Evolutionary conservation across 1,140 invertebrate genomes (phyloP).

Genomic region (Drosophila hydei): DNA sequence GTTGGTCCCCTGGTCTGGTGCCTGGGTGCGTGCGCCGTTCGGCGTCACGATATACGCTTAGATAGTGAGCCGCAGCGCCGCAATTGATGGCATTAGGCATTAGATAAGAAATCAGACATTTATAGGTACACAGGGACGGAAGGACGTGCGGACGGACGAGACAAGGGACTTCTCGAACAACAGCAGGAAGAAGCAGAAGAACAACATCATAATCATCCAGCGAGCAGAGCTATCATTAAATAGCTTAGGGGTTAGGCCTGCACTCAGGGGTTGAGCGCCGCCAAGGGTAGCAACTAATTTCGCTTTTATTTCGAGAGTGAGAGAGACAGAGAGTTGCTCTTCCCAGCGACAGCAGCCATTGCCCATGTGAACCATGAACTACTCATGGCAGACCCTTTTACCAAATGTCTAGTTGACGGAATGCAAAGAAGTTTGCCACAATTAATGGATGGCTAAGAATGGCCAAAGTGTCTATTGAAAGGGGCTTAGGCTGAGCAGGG

Average conservation of each 20-base stretch:
- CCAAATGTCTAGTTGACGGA: neutral
- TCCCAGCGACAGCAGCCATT: slow-evolving; percentile 15
- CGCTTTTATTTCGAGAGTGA: neutral
- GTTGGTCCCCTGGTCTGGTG: slow-evolving; percentile 12
- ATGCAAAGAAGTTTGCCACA: slow-evolving; percentile 19
- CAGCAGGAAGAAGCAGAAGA: slow-evolving; percentile 23
- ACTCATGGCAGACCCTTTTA: neutral
- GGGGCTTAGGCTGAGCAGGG: neutral
- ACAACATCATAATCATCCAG: slow-evolving; percentile 14
- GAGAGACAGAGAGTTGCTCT: too few relatives aligned
- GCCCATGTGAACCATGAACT: neutral
- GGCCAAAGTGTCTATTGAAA: neutral
- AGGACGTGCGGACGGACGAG: neutral
- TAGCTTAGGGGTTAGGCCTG: slow-evolving; percentile 24
- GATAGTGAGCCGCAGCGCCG: slow-evolving; percentile 65
- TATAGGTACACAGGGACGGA: slow-evolving; percentile 51
- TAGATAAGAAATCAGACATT: slow-evolving; percentile 82
- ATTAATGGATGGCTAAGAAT: slow-evolving; percentile 29
- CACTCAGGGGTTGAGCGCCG: slow-evolving; percentile 13
- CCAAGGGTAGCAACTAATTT: slow-evolving; percentile 19
- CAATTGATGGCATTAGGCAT: slow-evolving; percentile 81
- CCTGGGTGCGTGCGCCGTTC: slow-evolving; percentile 37
- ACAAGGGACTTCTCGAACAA: slow-evolving; percentile 30
- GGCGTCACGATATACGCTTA: slow-evolving; percentile 57
- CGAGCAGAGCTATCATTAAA: slow-evolving; percentile 37